Evolutionary conservation across 2,113 vertebrate species (phyloP), one percentile per base, ranked within the genome.

Genomic region (Dermatemys mawii): DNA sequence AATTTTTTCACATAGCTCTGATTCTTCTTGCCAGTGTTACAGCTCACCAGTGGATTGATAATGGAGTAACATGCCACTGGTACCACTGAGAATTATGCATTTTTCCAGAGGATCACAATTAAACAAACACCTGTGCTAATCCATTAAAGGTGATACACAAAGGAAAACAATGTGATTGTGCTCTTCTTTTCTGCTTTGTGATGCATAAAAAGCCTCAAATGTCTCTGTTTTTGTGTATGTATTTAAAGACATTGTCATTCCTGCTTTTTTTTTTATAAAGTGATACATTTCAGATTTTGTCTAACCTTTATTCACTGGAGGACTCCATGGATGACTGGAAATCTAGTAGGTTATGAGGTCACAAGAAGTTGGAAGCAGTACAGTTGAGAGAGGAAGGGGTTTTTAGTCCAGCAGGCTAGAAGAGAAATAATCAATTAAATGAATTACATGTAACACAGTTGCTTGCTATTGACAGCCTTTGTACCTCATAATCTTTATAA

Each of bases 401-500:
- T 32, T 55, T 85, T 92, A 76, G 44, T 88, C 90, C 87, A 94
- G 89, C 73, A 89, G 87, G 78, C 92, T 63, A 7, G 38, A 53
- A 87, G 85, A 78, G 84, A 93, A 95, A 94, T 89, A 48, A 26
- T 93, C 60, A 84, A 53, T 80, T 92, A 85, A 84, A 55, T 11
- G 76, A 75, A 75, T 75, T 24, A 84, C n/a, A 63, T 87, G 11
- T 9, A 49, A 86, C 63, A 90, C 92, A 80, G 46, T 86, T 87
- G 84, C 89, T 86, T 90, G 82, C 70, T 73, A 63, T 1, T 19
- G 35, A 94, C 84, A 55, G 55, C 79, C 88, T 49, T 27, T 48
- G 63, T 81, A 73, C 92, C 93, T 76, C 81, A 70, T 93, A 88
- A 91, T 19, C 35, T 76, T 50, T 63, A 76, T 87, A 53, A 73